Base-by-base conservation (phyloP, 2,888 invertebrate species). In the Vannuccia rotundouncinata region DNA sequence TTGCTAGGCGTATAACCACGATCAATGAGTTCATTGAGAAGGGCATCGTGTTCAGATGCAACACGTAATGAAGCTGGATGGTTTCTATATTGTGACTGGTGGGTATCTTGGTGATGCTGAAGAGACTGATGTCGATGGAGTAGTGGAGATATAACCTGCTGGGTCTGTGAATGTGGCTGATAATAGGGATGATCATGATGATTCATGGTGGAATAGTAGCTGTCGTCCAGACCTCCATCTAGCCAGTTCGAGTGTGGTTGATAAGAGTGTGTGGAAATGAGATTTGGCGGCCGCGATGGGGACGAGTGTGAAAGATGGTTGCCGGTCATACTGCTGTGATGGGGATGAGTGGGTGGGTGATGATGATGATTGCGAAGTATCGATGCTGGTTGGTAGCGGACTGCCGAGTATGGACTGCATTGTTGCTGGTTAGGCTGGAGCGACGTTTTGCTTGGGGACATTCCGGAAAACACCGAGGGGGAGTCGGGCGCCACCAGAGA, bases 11-110 rank as follows among this genome's bases (percentile, higher is more conserved):
- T 2, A 66, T 5, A n/a, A 5, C 66, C 66, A 5, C 66, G 66
- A 22, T 66, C 66, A 22, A 66, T 66, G 25, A 66, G 66, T 66
- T 66, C 66, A 66, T 66, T 66, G 66, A 66, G 66, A 66, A 66
- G 66, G 66, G 66, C 66, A 22, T 66, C 66, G 22, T 66, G 66
- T 22, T 66, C 66, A 66, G 66, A 66, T 17, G 66, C 66, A 5
- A 66, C 66, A 66, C 66, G 66, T 13, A 66, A 22, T 27, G 66
- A 66, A 5, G 66, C 66, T 22, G 13, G 66, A 66, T 66, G 10
- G 2, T 22, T 22, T 22, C 66, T 17, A 66, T 66, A 66, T 45
- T 45, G 45, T 10, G 45, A 45, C 2, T 66, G 66, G 25, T 66
- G 66, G 22, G 5, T 2, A 5, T 17, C 22, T 22, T 66, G 66